These are phyloP conservation scores for Acleris cristana DNA, from an alignment of 2,888 invertebrate species.

Conservation along the genomic window DNA sequence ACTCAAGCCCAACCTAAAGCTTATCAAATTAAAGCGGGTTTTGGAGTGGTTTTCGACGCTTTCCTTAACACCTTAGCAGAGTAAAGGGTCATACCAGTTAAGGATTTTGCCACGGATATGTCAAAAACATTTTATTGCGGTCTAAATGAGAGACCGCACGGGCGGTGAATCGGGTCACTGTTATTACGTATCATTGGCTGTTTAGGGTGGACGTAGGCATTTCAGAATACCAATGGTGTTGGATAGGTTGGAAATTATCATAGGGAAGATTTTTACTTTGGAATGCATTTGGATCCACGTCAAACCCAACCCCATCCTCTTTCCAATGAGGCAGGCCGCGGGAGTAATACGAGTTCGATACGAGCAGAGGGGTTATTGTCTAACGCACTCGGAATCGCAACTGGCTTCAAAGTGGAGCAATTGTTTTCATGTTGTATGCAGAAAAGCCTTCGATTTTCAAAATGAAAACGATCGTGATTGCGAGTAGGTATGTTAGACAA, in stretches of 20 bases:
- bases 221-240: constrained; percentile 16
- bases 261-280: no score
- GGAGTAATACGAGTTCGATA: no score
- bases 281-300: not conserved
- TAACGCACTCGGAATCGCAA: no score
- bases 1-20: constrained; percentile 41
- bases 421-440: no score
- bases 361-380: no score
- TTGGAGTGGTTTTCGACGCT: constrained; percentile 40
- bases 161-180: constrained; percentile 72
- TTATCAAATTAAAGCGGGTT: constrained; percentile 27
- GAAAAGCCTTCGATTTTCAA: no score
- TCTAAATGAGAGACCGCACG: constrained; percentile 80
- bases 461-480: no score
- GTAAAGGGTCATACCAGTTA: constrained; percentile 81
- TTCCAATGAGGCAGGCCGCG: no score
- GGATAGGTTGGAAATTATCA: not conserved
- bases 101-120: constrained; percentile 84
- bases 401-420: no score
- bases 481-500: no score
- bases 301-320: no score
- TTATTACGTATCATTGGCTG: constrained; percentile 53
- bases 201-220: constrained; percentile 53
- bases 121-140: constrained; percentile 83
- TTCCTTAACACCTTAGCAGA: constrained; percentile 81